These are phyloP conservation scores for Bursaphelenchus mucronatus DNA, from an alignment of 1,140 invertebrate species.

Conservation along the genomic window DNA sequence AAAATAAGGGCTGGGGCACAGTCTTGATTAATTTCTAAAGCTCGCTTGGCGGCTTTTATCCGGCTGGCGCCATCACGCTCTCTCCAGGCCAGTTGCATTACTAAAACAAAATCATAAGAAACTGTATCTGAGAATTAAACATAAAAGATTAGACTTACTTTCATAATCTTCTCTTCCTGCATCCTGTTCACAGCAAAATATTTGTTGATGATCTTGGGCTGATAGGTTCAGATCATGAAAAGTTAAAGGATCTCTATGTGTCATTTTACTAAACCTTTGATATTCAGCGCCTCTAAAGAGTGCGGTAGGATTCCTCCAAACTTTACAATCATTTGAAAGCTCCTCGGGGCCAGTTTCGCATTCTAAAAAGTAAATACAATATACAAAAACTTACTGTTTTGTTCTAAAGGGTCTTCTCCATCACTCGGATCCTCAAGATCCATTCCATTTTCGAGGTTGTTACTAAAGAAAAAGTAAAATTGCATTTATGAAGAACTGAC, in stretches of 20 bases:
- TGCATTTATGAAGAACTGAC: not conserved
- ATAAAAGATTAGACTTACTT: conserved; percentile 65
- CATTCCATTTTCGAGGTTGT: conserved; percentile 54
- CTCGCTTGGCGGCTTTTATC: conserved; percentile 84
- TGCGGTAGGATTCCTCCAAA: conserved; percentile 94
- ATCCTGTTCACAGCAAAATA: conserved; percentile 90
- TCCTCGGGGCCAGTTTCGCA: conserved; percentile 31
- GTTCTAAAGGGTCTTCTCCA: conserved; percentile 52
- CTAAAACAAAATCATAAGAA: conserved; percentile 60
- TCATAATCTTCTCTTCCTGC: conserved; percentile 84
- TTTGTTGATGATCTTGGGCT: conserved; percentile 96
- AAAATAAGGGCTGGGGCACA: conserved; percentile 91
- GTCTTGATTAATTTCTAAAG: conserved; percentile 82
- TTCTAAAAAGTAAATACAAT: conserved; percentile 32
- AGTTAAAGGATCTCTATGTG: conserved; percentile 87
- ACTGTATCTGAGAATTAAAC: not conserved
- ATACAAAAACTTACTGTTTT: conserved; percentile 19
- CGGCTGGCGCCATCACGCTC: conserved; percentile 85
- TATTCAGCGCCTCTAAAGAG: conserved; percentile 93
- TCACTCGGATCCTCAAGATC: conserved; percentile 55
- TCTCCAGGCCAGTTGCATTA: conserved; percentile 95
- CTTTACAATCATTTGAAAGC: conserved; percentile 74
- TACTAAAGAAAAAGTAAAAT: conserved; percentile 42
- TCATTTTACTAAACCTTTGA: conserved; percentile 78
- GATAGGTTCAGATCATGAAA: conserved; percentile 99